Conservation (phyloP, 2,113 vertebrate species). For the Gobius niger region DNA sequence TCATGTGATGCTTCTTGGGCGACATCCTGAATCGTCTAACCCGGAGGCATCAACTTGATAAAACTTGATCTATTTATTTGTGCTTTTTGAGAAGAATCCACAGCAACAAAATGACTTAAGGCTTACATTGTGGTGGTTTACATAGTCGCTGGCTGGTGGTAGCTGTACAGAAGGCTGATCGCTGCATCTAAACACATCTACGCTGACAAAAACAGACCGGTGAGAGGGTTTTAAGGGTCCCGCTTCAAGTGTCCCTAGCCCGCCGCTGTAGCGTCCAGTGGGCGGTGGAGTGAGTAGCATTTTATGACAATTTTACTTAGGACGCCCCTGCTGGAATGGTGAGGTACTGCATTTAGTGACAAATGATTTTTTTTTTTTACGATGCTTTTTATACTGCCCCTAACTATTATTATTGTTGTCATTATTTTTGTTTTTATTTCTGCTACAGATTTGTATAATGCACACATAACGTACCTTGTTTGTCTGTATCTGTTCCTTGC, state of each 20-base stretch:
- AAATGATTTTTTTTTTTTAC: too few relatives aligned
- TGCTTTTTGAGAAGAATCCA: not conserved
- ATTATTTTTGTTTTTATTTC: too few relatives aligned
- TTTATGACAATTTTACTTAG: not conserved
- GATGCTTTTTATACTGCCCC: too few relatives aligned
- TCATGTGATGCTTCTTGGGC: slow-evolving; percentile 74
- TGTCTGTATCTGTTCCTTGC: too few relatives aligned
- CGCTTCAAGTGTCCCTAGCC: slow-evolving; percentile 46
- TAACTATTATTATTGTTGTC: too few relatives aligned
- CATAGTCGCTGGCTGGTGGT: not conserved
- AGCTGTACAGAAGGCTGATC: not conserved
- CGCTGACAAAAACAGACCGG: not conserved
- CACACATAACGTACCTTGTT: too few relatives aligned
- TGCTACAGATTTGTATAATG: too few relatives aligned
- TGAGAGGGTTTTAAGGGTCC: slow-evolving; percentile 61
- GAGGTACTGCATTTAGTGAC: not conserved
- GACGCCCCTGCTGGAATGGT: slow-evolving; percentile 13
- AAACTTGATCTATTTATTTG: not conserved
- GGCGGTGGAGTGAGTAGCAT: not conserved
- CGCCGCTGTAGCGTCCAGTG: slow-evolving; percentile 26
- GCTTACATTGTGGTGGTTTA: not conserved
- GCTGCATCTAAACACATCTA: not conserved
- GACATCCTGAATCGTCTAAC: slow-evolving; percentile 76
- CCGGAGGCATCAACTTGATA: not conserved
- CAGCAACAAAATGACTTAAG: not conserved